These are phyloP conservation scores for Lacerta agilis DNA, from an alignment of 2,797 vertebrate genomes.

Conservation along the genomic window DNA sequence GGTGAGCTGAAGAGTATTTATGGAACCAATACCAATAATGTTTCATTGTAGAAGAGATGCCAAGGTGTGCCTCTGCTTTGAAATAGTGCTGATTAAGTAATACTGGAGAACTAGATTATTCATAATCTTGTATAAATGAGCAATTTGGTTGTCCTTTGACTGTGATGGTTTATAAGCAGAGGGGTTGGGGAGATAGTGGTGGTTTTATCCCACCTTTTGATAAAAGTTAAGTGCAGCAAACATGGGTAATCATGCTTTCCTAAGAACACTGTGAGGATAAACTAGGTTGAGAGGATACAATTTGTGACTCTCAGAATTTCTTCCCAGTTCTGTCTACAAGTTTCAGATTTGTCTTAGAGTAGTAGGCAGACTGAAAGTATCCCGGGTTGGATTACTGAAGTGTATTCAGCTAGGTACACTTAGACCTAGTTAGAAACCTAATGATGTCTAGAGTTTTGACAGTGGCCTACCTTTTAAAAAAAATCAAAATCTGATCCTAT, in stretches of 20 bases:
- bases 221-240: background rate
- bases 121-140: background rate
- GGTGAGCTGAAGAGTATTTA: background rate
- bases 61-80: background rate
- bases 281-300: too few relatives aligned
- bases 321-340: too few relatives aligned
- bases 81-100: background rate
- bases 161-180: too few relatives aligned
- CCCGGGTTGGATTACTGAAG: background rate
- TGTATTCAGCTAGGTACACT: too few relatives aligned
- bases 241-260: too few relatives aligned
- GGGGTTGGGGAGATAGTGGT: too few relatives aligned
- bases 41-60: background rate
- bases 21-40: background rate
- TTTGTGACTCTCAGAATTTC: too few relatives aligned
- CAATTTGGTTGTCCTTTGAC: background rate
- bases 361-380: too few relatives aligned
- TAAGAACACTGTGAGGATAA: too few relatives aligned
- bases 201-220: background rate
- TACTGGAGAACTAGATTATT: background rate
- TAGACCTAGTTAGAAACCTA: too few relatives aligned
- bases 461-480: background rate
- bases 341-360: too few relatives aligned
- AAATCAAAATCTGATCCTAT: background rate
- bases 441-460: background rate